Percentiles rank a stretch among this genome's conserved stretches.
Conservation (phyloP, 2,797 vertebrate species). For the Enteromius thamalakanensis region DNA sequence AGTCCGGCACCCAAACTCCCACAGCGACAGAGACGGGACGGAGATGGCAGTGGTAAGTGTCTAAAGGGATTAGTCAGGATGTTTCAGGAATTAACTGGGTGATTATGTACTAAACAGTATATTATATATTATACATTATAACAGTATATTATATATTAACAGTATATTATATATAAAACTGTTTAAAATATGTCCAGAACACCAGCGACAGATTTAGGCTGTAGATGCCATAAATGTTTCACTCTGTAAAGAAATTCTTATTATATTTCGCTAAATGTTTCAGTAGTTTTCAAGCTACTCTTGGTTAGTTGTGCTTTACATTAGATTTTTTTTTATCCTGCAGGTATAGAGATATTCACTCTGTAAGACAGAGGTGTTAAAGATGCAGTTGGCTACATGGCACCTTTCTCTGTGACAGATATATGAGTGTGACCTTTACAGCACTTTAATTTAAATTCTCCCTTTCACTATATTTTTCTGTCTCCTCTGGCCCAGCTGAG, state of each 20-base stretch:
- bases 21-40: conserved; percentile 83
- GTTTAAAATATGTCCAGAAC: not conserved
- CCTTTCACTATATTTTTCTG: conserved; percentile 5
- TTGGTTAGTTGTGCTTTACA: not conserved
- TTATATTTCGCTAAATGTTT: not conserved
- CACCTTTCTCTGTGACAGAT: conserved; percentile 36
- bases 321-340: not conserved
- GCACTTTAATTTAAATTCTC: conserved; percentile 2
- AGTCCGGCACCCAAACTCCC: conserved; percentile 74
- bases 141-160: too few relatives aligned
- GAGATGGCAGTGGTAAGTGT: conserved; percentile 71
- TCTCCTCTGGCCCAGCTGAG: conserved; percentile 74
- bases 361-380: not conserved
- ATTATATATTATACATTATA: too few relatives aligned
- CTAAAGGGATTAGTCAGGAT: not conserved
- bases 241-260: not conserved
- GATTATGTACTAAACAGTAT: not conserved
- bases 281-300: not conserved
- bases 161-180: not conserved
- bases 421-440: conserved; percentile 20
- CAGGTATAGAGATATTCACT: not conserved
- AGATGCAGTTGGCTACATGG: not conserved
- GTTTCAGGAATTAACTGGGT: not conserved
- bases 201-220: not conserved
- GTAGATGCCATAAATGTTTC: not conserved